A percentile compares a stretch with the other conserved stretches of the same genome.
Conservation (phyloP, 2,797 vertebrate genomes). For the Euthynnus affinis region DNA sequence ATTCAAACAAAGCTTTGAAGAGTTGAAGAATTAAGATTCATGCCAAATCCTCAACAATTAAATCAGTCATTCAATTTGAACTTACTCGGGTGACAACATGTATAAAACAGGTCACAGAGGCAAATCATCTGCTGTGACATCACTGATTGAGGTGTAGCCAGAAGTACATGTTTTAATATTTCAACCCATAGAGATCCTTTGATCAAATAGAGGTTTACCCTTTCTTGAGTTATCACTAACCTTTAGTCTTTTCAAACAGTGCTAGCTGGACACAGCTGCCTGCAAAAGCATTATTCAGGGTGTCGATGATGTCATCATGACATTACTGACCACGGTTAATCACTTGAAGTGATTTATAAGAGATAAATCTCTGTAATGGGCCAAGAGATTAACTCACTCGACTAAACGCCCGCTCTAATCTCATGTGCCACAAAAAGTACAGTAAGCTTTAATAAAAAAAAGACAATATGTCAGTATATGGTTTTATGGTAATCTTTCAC, state of each 20-base stretch:
- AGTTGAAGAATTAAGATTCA: neutral
- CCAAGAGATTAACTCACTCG: constrained; percentile 59
- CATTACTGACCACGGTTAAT: constrained; percentile 54
- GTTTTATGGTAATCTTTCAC: constrained; percentile 26
- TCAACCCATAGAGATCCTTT: no score
- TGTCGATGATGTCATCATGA: constrained; percentile 39
- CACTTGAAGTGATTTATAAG: constrained; percentile 55
- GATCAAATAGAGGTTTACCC: neutral
- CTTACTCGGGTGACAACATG: neutral
- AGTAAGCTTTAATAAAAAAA: constrained; percentile 32
- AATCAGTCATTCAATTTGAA: neutral
- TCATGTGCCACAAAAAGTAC: constrained; percentile 14
- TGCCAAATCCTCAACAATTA: neutral
- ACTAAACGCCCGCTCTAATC: constrained; percentile 52
- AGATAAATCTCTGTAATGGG: constrained; percentile 52
- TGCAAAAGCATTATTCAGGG: constrained; percentile 10
- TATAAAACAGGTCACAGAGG: neutral
- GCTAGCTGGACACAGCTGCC: constrained; percentile 5
- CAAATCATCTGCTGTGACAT: neutral
- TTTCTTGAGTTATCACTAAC: neutral
- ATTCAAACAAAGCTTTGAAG: neutral
- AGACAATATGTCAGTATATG: constrained; percentile 34
- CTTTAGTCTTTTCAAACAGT: neutral
- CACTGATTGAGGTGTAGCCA: neutral
- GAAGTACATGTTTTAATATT: neutral